phyloP scores from a whole-genome alignment of 1,140 invertebrate species.

The Myzus persicae region DNA sequence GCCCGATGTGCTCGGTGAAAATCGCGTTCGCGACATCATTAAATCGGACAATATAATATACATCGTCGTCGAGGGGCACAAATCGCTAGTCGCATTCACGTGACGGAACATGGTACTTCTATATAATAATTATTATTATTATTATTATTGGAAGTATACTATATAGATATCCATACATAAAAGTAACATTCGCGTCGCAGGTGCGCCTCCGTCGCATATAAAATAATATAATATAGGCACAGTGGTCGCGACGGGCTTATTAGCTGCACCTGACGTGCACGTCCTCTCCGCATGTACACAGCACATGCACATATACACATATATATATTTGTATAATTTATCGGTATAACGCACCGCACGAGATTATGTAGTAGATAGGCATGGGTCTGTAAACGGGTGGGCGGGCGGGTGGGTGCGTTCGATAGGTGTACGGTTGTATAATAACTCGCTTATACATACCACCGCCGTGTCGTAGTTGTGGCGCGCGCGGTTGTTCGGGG shows the following conservation, averaged over 20 bases:
- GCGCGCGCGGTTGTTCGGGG: background rate
- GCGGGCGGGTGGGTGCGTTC: too few relatives aligned
- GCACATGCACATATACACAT: background rate
- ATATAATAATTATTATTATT: background rate
- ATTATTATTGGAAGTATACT: background rate
- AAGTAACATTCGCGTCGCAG: slow-evolving; percentile 15
- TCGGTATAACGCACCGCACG: background rate
- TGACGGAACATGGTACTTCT: background rate
- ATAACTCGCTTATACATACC: background rate
- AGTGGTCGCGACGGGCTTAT: slow-evolving; percentile 19
- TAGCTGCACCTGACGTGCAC: slow-evolving; percentile 41
- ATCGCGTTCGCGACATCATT: background rate
- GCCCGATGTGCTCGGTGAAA: background rate
- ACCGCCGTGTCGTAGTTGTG: background rate
- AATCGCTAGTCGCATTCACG: background rate
- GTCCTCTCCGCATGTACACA: background rate
- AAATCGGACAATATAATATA: background rate
- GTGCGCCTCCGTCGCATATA: background rate
- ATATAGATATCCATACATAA: background rate
- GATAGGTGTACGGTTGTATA: too few relatives aligned
- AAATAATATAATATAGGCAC: background rate
- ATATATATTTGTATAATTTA: background rate
- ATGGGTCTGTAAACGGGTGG: background rate
- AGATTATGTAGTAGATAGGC: background rate
- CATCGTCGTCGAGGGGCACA: background rate